Base-by-base conservation (phyloP, 2,113 vertebrate genomes). In the Circaetus gallicus region DNA sequence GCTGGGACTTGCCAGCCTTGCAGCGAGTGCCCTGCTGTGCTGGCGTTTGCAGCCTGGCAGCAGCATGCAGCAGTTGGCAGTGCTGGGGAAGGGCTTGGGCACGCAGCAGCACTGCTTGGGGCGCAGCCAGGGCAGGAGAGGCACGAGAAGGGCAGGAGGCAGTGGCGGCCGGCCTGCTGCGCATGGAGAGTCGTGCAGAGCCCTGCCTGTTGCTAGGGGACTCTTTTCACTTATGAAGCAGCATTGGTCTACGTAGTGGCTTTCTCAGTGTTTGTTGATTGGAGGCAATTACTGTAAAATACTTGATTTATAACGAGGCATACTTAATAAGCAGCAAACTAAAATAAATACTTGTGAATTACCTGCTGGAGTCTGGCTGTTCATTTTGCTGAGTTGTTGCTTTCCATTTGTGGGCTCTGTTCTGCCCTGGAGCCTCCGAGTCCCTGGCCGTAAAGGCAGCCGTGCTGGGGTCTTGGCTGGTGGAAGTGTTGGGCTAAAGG, bases 231-330 rank as follows among this genome's bases (percentile, higher is more conserved):
- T 56, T 81, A 8, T 31, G 77, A 36, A 62, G 32, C 36, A 32
- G 36, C 50, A 14, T 29, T 2, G 1, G 58, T 69, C 72, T 76
- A 26, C 10, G 3, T 29, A 83, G 63, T 22, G 6, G 74, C 82
- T 92, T 56, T 71, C 82, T 45, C 7, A 0, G 31, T 93, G 94
- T 96, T 96, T 81, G 89, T 89, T 95, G 95, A 95, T 95, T 94
- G 89, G 86, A 95, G 50, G 80, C 86, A 96, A 94, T 96, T 97
- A 95, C 76, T 84, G 45, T 89, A 81, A 89, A 95, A 92, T 96
- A 92, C 95, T 96, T 97, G 95, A 95, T 96, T 96, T 95, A 92
- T 95, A 94, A 95, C 4, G 52, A 94, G 93, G 76, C 72, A 74
- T 94, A 92, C 94, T 97, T 96, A 89, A 91, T 91, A 96, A 95